Percentiles rank a stretch among this genome's conserved stretches.
These are phyloP conservation scores for Chloropsis hardwickii DNA, from an alignment of 2,113 vertebrate genomes.

Conservation along the genomic window DNA sequence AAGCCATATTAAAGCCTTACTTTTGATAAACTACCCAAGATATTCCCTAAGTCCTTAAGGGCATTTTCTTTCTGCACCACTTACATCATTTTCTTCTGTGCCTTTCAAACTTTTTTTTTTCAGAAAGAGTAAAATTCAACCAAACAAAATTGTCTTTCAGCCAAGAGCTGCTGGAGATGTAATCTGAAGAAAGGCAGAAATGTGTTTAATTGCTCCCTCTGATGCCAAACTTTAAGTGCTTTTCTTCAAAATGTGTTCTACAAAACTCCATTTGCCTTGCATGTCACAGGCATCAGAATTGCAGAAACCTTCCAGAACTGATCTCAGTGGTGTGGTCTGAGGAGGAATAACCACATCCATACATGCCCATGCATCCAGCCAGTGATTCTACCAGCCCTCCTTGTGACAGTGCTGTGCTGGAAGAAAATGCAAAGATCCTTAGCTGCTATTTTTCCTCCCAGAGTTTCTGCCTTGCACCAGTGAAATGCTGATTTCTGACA, in stretches of 20 bases:
- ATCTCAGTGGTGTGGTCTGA: neutral
- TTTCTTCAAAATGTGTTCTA: neutral
- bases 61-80: neutral
- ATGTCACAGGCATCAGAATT: neutral
- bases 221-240: slow-evolving; percentile 1
- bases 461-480: neutral
- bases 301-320: neutral
- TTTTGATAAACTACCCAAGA: neutral
- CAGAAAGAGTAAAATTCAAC: neutral
- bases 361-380: neutral
- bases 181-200: neutral
- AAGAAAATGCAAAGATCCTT: neutral
- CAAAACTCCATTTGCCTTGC: neutral
- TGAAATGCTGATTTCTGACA: neutral
- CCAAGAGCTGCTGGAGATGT: neutral
- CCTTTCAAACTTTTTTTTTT: neutral
- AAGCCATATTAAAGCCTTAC: neutral
- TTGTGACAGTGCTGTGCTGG: neutral
- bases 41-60: neutral
- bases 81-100: neutral
- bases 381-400: neutral
- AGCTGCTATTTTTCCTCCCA: neutral
- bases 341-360: neutral
- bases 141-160: neutral
- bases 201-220: neutral